Evolutionary conservation across 2,888 invertebrate species (phyloP), one percentile per base, ranked within the genome.

Genomic region (Dermolepida albohirtum): DNA sequence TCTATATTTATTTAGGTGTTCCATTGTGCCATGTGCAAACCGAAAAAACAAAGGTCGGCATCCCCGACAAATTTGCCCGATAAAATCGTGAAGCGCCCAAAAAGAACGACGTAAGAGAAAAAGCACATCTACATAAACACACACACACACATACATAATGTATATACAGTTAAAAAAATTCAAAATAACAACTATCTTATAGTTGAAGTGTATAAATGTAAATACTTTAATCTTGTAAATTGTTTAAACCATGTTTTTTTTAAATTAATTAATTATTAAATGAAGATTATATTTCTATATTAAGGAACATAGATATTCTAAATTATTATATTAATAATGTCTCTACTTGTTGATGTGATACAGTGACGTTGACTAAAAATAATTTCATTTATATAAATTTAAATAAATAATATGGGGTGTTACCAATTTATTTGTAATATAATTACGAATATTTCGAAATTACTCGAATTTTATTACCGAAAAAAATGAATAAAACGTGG

Each of bases 11-110:
- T 41, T 69, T 55, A 80, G 79, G 79, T 85, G 74, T 87, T 85
- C 80, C 83, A 85, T 72, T 87, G 87, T 80, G 83, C 84, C 74
- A 79, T 81, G 71, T 87, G 87, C 74, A 83, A 81, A 71, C 71
- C 68, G 71, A 76, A 69, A 71, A 78, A 78, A 70, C 76, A 75
- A 71, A 71, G 74, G 71, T 76, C 76, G 71, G 73, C 76, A 63
- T 76, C 78, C 62, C 76, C 78, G 47, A 73, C 74, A 63, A 75
- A 75, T 67, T 76, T 77, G 71, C 76, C 77, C 63, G 78, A 78
- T 67, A 79, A 79, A 75, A 74, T 73, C 69, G 75, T 75, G 40
- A 80, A 80, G 73, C 79, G 80, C 72, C 77, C 77, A 52, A 78
- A 78, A 73, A 78, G 76, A 75, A 76, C 79, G 67, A 76, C 78